phyloP scores from a whole-genome alignment of 2,113 vertebrate genomes.

The Mixornis gularis region DNA sequence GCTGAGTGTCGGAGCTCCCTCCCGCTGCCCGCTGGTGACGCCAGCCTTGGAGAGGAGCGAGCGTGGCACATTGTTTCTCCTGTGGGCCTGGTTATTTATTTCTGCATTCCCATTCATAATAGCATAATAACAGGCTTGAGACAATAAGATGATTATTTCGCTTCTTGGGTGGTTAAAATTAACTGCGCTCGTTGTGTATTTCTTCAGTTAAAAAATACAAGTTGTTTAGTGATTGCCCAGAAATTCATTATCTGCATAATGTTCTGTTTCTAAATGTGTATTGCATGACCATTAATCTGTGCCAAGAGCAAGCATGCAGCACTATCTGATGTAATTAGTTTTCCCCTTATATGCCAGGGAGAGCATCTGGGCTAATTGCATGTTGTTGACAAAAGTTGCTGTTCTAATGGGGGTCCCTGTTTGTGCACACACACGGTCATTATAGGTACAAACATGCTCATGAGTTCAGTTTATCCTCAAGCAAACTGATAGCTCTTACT shows the following conservation, averaged over 20 bases:
- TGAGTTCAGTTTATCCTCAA: not conserved
- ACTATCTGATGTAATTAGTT: conserved; percentile 37
- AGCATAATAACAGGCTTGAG: conserved; percentile 35
- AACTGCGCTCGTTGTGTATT: not conserved
- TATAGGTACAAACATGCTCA: not conserved
- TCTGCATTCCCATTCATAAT: not conserved
- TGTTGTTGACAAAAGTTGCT: conserved; percentile 19
- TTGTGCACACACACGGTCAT: not conserved
- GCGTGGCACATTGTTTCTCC: not conserved
- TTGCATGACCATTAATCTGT: not conserved
- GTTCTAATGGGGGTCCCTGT: not conserved
- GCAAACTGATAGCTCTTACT: not conserved
- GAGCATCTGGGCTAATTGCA: conserved; percentile 24
- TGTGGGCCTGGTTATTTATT: conserved; percentile 20
- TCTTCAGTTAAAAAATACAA: conserved; percentile 15
- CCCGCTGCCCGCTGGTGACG: not conserved
- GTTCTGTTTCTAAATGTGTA: conserved; percentile 41
- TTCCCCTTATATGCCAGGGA: not conserved
- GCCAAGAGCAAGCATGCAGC: conserved; percentile 22
- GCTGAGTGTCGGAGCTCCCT: accelerated
- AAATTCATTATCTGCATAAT: conserved; percentile 52
- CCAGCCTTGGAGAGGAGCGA: not conserved
- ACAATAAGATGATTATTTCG: conserved; percentile 22
- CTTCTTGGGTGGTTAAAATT: conserved; percentile 58
- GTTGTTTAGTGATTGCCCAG: conserved; percentile 30